Evolutionary conservation across 2,888 invertebrate species (phyloP).

Genomic region (Tiliacea citrago): DNA sequence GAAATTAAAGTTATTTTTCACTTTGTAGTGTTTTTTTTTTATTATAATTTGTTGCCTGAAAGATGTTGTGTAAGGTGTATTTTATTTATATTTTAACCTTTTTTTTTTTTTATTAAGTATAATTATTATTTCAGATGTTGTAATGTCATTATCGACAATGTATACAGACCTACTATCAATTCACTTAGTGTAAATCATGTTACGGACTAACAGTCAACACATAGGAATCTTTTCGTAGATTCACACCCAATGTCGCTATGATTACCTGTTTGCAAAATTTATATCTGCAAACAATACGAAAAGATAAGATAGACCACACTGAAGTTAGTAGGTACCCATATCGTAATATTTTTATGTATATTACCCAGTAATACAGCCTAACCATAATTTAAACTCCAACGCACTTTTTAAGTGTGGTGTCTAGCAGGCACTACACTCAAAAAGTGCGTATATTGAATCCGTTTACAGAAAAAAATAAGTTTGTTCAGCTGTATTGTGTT

Average conservation of each 20-base stretch:
- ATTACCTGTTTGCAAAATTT: conserved; percentile 3
- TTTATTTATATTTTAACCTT: background rate
- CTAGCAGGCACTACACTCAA: background rate
- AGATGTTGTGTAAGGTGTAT: no score
- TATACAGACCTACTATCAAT: background rate
- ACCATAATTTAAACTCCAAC: background rate
- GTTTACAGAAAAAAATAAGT: background rate
- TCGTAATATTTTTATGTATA: no score
- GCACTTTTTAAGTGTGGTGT: background rate
- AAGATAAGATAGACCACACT: conserved; percentile 23
- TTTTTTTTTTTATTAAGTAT: background rate
- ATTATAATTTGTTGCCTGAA: no score
- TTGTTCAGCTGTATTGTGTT: conserved; percentile 7
- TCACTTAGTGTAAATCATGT: background rate
- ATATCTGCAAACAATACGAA: conserved; percentile 12
- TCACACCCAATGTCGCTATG: conserved; percentile 7
- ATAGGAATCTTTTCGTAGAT: conserved; percentile 3
- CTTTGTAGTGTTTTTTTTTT: no score
- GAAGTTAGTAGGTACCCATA: no score
- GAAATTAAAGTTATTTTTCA: no score
- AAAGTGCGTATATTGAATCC: background rate
- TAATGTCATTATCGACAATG: no score
- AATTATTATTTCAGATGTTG: background rate
- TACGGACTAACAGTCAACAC: background rate
- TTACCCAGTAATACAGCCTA: no score